phyloP scores from a whole-genome alignment of 2,888 invertebrate species.

The Copidosoma aretas region DNA sequence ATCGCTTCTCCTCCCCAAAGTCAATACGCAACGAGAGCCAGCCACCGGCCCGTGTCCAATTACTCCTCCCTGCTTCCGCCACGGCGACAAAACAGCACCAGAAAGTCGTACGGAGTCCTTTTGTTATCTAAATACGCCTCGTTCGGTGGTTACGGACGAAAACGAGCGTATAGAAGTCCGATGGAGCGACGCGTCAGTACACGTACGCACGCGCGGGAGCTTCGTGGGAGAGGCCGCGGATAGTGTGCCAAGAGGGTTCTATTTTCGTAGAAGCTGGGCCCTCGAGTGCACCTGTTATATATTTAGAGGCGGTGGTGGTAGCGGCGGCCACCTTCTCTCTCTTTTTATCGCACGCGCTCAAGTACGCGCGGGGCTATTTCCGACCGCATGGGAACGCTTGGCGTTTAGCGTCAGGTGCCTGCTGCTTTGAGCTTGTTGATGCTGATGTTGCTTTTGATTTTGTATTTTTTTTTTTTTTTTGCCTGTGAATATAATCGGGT shows the following conservation, averaged over 20 bases:
- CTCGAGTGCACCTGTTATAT: constrained; percentile 36
- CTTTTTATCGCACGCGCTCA: constrained; percentile 43
- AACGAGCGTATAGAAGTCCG: constrained; percentile 15
- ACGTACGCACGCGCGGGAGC: constrained; percentile 4
- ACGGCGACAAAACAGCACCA: background rate
- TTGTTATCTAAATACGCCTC: constrained; percentile 33
- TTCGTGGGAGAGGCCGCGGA: constrained; percentile 34
- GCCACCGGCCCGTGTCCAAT: constrained; percentile 11
- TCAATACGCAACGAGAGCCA: constrained; percentile 27
- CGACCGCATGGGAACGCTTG: constrained; percentile 55
- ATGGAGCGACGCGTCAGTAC: constrained; percentile 15
- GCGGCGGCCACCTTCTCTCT: constrained; percentile 48
- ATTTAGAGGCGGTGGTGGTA: constrained; percentile 28
- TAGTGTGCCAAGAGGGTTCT: background rate
- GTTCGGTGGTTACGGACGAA: background rate
- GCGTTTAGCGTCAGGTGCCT: constrained; percentile 57
- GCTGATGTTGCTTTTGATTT: background rate
- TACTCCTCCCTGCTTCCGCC: background rate
- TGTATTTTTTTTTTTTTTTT: background rate
- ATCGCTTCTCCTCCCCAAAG: constrained; percentile 24
- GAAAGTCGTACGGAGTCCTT: constrained; percentile 17
- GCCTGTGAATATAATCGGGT: constrained; percentile 48
- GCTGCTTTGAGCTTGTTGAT: too few relatives aligned
- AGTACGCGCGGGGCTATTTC: constrained; percentile 49
- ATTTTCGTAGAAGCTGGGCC: constrained; percentile 28